Evolutionary conservation across 2,113 vertebrate species (phyloP), one percentile per base, ranked within the genome.

Genomic region (Oophaga pumilio): DNA sequence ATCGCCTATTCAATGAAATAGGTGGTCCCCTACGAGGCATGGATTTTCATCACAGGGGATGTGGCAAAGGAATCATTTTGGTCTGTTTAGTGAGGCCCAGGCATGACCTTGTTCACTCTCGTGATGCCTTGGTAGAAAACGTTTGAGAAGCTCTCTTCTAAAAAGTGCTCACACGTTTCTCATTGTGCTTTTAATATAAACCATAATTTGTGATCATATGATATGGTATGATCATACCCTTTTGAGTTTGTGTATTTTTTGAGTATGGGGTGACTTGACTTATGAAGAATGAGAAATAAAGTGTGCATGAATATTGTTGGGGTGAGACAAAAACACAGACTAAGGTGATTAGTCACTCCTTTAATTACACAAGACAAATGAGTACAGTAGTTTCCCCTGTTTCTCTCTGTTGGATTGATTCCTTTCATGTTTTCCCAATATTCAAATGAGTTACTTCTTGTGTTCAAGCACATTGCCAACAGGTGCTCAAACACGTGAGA

Each of bases 311-410:
- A 68, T 68, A 77, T 77, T 56, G 18, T 52, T 8, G 9, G 6
- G 18, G 43, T 76, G 73, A 11, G 52, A 13, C 22, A 24, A 78
- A 9, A 77, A 49, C 14, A 56, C n/a, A 56, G 26, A 57, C 13
- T 11, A 26, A 28, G 24, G 24, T 7, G 26, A 8, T 18, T n/a
- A 62, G 9, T 60, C 14, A 18, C 22, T 57, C 1, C 53, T 79
- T 15, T 50, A 57, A 59, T 79, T 15, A 79, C 77, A 59, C 26
- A 80, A 59, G 49, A 76, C 74, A 52, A 50, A 15, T 71, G 68
- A 71, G 43, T 52, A n/a, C 57, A 81, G 78, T 22, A 81, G 20
- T 49, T 62, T 81, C 7, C 28, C 59, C 28, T 49, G 8, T 81
- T 64, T 20, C 60, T 26, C 8, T 33, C 24, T 60, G 26, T 33